Conservation (phyloP, 1,140 invertebrate genomes). For the Ditylenchus dipsaci region DNA sequence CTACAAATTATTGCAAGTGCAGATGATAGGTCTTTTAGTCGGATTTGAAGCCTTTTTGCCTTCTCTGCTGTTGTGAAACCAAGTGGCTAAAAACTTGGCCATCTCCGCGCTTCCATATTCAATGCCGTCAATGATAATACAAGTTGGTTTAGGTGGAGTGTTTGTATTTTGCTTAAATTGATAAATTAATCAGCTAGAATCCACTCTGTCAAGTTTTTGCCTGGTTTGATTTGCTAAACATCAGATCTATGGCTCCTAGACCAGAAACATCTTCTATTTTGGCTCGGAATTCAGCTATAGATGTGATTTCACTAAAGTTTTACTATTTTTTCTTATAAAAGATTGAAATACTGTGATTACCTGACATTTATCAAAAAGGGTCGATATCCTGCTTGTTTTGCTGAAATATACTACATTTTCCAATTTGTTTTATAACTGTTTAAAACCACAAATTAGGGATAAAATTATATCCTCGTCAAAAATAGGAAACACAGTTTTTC, state of each 20-base stretch:
- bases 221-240: not conserved
- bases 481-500: too few species aligned
- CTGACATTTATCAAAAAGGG: slow-evolving; percentile 13
- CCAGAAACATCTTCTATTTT: slow-evolving; percentile 15
- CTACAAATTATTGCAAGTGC: slow-evolving; percentile 3
- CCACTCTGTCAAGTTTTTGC: too few species aligned
- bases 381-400: slow-evolving; percentile 15
- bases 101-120: slow-evolving; percentile 15
- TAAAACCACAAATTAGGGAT: too few species aligned
- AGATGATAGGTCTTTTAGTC: not conserved
- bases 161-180: not conserved
- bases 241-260: not conserved
- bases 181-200: not conserved
- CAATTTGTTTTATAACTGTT: too few species aligned
- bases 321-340: not conserved
- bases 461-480: too few species aligned
- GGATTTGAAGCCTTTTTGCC: not conserved
- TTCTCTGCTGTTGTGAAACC: not conserved
- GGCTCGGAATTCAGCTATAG: slow-evolving; percentile 9
- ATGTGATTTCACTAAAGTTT: slow-evolving; percentile 15
- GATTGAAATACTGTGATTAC: not conserved
- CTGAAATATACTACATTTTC: not conserved
- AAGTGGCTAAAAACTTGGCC: not conserved
- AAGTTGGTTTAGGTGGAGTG: not conserved
- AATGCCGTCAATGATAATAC: slow-evolving; percentile 16